Evolutionary conservation across 2,113 vertebrate genomes (phyloP).

Genomic region (Cisticola juncidis): DNA sequence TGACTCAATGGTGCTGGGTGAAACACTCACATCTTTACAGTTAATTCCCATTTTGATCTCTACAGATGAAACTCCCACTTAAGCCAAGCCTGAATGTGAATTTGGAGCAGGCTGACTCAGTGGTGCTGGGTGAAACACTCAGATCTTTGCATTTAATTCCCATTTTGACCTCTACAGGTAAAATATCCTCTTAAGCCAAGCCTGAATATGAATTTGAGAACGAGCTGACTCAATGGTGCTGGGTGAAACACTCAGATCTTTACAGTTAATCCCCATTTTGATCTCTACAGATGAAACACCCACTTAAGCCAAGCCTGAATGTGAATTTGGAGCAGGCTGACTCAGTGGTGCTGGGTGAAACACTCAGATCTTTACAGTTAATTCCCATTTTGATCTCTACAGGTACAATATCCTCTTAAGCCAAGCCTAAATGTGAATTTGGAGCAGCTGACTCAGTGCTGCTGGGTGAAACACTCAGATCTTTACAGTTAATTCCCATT

Average conservation of each 20-base stretch:
- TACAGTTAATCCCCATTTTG: background rate
- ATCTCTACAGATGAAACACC: rapidly evolving
- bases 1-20: background rate
- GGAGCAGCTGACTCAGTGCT: too few species aligned
- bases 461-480: too few species aligned
- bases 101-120: background rate
- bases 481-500: too few species aligned
- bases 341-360: too few species aligned
- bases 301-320: background rate
- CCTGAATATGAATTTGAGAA: background rate
- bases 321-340: background rate
- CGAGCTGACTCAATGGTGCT: background rate
- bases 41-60: background rate
- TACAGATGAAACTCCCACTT: too few species aligned
- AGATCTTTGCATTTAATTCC: background rate
- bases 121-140: background rate
- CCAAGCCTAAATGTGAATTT: too few species aligned
- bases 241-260: background rate
- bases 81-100: background rate
- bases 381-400: too few species aligned
- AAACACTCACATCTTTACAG: too few species aligned
- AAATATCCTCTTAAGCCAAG: background rate
- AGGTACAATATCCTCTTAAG: too few species aligned
- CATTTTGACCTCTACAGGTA: background rate
- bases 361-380: too few species aligned